Evolutionary conservation across 2,797 vertebrate species (phyloP), one percentile per base, ranked within the genome.

Genomic region (Tarsius wallacei): DNA sequence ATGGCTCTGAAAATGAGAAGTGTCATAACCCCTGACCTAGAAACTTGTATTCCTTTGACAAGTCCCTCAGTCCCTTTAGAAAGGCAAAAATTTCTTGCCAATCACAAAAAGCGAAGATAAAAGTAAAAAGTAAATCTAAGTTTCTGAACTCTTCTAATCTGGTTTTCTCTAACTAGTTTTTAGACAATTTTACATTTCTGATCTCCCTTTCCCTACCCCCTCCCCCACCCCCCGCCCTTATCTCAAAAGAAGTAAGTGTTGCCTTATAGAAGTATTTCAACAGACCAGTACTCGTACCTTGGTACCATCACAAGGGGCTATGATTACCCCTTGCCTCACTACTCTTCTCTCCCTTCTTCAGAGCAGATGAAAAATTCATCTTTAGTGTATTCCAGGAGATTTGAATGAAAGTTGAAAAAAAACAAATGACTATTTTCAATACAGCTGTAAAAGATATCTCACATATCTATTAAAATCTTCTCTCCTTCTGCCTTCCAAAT

Each of bases 11-110:
- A 94, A 89, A 59, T 87, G 91, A 94, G 61, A 84, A 76, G 57
- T 80, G 74, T 49, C 90, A 59, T 11, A 77, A 71, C 70, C 89
- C 17, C 55, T 53, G 86, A 83, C 76, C 53, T 4, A 47, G 28
- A 95, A 55, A 81, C 33, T 76, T 31, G 51, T 51, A 74, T 68
- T 89, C 70, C 36, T 76, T 71, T 97, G 97, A 96, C 86, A 95
- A 86, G 94, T 87, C 83, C 74, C 51, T 31, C 57, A 24, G 11
- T 76, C 33, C 17, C 22, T 84, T 90, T 68, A 83, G 55, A 87
- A 70, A 93, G 19, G 47, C 21, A 77, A 89, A 42, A 66, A 63
- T 51, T 87, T 22, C 19, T 66, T 36, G 26, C 84, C 91, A 80
- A 66, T 96, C 94, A 57, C 26, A 53, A 31, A 42, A 53, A 97